Percentiles rank a stretch among this genome's conserved stretches.
These are phyloP conservation scores for Engraulis encrasicolus DNA, from an alignment of 2,113 vertebrate genomes.

Conservation along the genomic window DNA sequence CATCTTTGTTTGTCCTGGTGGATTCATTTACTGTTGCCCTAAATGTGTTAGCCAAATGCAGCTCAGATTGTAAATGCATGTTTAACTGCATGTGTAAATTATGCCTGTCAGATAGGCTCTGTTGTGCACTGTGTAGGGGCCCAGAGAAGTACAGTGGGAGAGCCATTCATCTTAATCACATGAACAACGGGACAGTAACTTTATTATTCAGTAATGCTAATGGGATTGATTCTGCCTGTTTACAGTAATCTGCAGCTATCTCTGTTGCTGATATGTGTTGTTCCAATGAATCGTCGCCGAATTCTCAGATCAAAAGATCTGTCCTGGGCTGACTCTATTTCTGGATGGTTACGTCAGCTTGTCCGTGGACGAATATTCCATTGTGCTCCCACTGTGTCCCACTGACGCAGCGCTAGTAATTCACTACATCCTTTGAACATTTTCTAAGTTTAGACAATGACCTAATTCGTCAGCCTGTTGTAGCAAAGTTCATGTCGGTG, in stretches of 20 bases:
- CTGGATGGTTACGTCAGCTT: neutral
- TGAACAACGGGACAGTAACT: neutral
- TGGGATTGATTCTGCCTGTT: neutral
- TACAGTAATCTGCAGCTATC: neutral
- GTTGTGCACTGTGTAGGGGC: neutral
- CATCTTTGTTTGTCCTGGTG: constrained; percentile 16
- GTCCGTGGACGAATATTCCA: neutral
- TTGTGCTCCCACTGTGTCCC: neutral
- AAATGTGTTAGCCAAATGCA: constrained; percentile 23
- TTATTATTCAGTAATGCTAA: neutral
- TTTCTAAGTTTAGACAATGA: neutral
- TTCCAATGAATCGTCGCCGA: neutral
- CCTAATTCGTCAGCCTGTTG: neutral
- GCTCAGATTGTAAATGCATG: constrained; percentile 21
- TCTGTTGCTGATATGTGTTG: neutral
- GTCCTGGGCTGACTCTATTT: neutral
- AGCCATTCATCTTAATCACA: neutral
- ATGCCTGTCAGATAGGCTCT: neutral
- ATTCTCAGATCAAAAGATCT: neutral
- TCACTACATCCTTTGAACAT: neutral
- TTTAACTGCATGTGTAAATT: constrained; percentile 23
- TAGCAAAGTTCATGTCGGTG: neutral
- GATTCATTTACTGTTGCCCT: constrained; percentile 25
- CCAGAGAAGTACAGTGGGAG: neutral
- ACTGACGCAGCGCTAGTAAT: neutral